Percentiles rank a stretch among this genome's conserved stretches.
Conservation (phyloP, 53 echinoderm and acorn worm genomes). For the Pentamera pediparva region DNA sequence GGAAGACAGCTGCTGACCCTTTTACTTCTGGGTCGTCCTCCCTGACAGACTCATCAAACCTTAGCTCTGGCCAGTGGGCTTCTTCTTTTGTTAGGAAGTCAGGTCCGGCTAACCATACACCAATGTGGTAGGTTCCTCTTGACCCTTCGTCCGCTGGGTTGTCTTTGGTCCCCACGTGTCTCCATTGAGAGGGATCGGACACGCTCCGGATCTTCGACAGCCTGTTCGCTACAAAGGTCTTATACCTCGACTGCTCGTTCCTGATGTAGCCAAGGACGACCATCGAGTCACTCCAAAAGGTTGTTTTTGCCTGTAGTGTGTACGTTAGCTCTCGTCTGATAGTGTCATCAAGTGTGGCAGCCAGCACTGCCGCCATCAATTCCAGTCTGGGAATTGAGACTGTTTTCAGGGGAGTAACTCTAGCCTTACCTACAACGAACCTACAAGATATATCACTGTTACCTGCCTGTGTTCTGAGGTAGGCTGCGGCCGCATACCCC, state of each 20-base stretch:
- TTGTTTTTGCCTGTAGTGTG: constrained; percentile 16
- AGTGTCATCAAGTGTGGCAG: constrained; percentile 38
- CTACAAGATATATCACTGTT: constrained; percentile 4
- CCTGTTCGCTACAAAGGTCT: constrained; percentile 55
- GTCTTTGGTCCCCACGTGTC: constrained; percentile 29
- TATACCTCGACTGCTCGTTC: constrained; percentile 28
- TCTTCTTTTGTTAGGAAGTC: background rate
- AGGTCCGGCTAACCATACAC: background rate
- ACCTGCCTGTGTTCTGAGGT: constrained; percentile 24
- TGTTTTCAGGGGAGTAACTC: constrained; percentile 38
- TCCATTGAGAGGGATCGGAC: constrained; percentile 39
- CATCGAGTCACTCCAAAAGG: constrained; percentile 50
- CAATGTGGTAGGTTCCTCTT: background rate
- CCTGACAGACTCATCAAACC: background rate
- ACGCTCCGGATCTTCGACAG: constrained; percentile 26
- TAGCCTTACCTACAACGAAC: constrained; percentile 50
- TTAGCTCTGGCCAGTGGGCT: background rate
- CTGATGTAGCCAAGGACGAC: constrained; percentile 42
- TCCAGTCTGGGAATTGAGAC: constrained; percentile 51
- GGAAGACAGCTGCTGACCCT: background rate
- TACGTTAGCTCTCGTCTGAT: constrained; percentile 45
- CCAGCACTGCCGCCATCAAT: constrained; percentile 55
- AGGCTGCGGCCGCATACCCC: constrained; percentile 55
- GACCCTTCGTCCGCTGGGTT: constrained; percentile 30
- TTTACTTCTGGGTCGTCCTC: constrained; percentile 9